Conservation (phyloP, 2,888 invertebrate genomes). For the Gerris lacustris region DNA sequence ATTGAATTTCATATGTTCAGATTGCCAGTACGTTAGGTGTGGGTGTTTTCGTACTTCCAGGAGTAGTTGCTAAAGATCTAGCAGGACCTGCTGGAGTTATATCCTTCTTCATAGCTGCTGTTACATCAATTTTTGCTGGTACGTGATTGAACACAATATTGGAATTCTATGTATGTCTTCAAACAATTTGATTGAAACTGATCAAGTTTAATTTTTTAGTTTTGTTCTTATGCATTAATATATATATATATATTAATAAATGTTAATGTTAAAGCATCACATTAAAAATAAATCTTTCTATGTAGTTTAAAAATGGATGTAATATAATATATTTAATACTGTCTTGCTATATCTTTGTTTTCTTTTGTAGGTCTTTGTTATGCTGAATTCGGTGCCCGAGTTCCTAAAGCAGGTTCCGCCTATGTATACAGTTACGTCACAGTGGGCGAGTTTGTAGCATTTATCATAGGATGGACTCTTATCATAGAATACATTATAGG, state of each 20-base stretch:
- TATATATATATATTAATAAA: background rate
- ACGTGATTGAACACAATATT: slow-evolving; percentile 7
- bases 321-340: too few relatives aligned
- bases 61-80: slow-evolving; percentile 39
- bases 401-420: slow-evolving; percentile 71
- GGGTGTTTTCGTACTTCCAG: slow-evolving; percentile 47
- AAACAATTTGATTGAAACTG: background rate
- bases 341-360: too few relatives aligned
- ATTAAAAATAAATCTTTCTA: too few relatives aligned
- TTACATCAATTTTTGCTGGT: slow-evolving; percentile 46
- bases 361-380: slow-evolving; percentile 53
- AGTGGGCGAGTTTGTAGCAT: slow-evolving; percentile 71
- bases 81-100: slow-evolving; percentile 47
- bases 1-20: slow-evolving; percentile 15
- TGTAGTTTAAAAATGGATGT: too few relatives aligned
- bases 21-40: slow-evolving; percentile 43
- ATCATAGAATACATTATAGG: slow-evolving; percentile 81
- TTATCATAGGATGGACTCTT: slow-evolving; percentile 89
- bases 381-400: slow-evolving; percentile 68
- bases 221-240: background rate
- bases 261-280: background rate
- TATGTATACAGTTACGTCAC: slow-evolving; percentile 77
- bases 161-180: background rate
- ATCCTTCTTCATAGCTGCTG: slow-evolving; percentile 45
- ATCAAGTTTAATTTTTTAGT: background rate